Evolutionary conservation across 2,797 vertebrate species (phyloP), one percentile per base, ranked within the genome.

Genomic region (Linurgus olivaceus): DNA sequence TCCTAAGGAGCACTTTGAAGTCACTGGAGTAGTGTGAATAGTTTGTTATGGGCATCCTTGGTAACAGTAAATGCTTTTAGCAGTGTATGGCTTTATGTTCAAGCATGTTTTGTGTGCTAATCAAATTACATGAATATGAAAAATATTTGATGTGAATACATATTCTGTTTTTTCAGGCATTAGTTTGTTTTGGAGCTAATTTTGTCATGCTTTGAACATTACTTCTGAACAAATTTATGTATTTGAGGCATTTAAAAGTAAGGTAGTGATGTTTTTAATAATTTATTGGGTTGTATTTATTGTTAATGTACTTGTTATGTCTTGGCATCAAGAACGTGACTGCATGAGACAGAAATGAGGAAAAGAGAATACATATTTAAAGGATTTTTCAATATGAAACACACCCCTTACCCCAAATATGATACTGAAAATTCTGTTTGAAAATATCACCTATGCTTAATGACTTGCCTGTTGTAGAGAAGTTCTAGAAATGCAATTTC

Each of bases 381-480:
- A 78, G 18, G 13, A n/a, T 66, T 42, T 71, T 80, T 73, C 19
- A 74, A 4, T 59, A 42, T 51, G 8, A 57, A 85, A 78, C 33
- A 33, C 10, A 19, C 13, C 3, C 5, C 6, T 6, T 7, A 9
- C 5, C 10, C 7, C 0, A 1, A 28, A 15, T 38, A 45, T 25
- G 11, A 10, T 52, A 52, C 5, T 68, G 37, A 68, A 85, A 86
- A 86, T 66, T 17, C 59, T 73, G 2, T 72, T 48, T 71, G 24
- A 75, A 81, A 75, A 21, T 35, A 42, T 13, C 33, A 59, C 10
- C 40, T 62, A 3, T 51, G 12, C 40, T 70, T 80, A n/a, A 40
- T 77, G 20, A 50, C 55, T 65, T 88, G 3, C 12, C 8, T 68
- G 4, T 76, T 70, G 3, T 35, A 45, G 35, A 68, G 13, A 65